Conservation (phyloP, 2,797 vertebrate species). For the Mormyrops boulengeri region DNA sequence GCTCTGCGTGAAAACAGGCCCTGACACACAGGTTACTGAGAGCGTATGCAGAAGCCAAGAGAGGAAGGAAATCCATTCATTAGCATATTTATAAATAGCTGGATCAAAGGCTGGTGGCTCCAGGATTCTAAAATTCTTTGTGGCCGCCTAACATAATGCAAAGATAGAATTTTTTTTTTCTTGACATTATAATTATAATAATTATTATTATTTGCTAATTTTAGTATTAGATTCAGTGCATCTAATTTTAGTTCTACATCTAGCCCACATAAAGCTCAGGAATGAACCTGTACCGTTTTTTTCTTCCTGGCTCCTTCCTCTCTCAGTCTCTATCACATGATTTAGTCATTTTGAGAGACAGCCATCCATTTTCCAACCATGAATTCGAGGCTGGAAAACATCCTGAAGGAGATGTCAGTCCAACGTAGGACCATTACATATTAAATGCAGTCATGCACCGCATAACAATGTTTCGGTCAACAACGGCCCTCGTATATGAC, state of each 20-base stretch:
- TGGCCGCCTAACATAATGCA: neutral
- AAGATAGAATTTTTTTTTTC: neutral
- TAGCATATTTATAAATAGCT: neutral
- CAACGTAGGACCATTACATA: neutral
- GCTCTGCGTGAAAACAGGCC: neutral
- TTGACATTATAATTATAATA: neutral
- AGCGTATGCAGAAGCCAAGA: neutral
- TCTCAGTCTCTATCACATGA: neutral
- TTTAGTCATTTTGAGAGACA: neutral
- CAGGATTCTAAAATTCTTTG: neutral
- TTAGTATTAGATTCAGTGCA: neutral
- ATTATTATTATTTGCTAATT: neutral
- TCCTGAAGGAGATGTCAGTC: neutral
- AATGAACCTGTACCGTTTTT: neutral
- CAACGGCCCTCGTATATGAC: neutral
- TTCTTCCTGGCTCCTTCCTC: neutral
- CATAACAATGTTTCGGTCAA: neutral
- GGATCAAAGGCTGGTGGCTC: neutral
- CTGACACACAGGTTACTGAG: neutral
- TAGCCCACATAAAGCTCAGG: neutral
- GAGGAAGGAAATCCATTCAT: constrained; percentile 6
- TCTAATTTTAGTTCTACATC: neutral
- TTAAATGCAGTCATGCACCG: neutral
- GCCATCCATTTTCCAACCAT: neutral
- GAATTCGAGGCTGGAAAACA: neutral